phyloP scores from a whole-genome alignment of 2,797 vertebrate species.

The Hydrophis major region DNA sequence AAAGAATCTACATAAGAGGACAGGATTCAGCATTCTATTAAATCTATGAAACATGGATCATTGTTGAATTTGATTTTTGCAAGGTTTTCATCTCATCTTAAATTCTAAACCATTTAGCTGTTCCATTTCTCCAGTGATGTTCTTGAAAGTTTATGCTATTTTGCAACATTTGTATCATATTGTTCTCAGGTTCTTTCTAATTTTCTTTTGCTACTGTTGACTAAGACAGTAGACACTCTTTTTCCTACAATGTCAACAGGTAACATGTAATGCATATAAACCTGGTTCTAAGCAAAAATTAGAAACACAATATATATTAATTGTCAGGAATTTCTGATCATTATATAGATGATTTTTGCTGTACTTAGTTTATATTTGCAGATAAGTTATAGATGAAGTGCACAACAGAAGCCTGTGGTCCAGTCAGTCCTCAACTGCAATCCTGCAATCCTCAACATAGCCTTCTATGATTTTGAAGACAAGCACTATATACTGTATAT shows the following conservation, averaged over 20 bases:
- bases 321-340: not conserved
- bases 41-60: not conserved
- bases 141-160: not conserved
- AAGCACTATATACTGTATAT: too few relatives aligned
- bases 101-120: not conserved
- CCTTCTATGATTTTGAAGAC: not conserved
- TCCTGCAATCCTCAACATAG: not conserved
- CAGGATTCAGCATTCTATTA: not conserved
- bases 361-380: not conserved
- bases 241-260: not conserved
- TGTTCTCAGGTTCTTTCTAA: not conserved
- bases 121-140: not conserved
- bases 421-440: not conserved
- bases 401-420: not conserved
- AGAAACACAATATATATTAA: not conserved
- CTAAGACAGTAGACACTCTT: not conserved
- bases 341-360: not conserved
- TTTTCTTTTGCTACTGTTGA: not conserved
- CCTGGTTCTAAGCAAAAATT: not conserved
- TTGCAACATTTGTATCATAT: not conserved
- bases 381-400: not conserved
- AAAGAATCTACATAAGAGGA: not conserved
- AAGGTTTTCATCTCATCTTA: not conserved
- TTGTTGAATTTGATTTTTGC: not conserved
- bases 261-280: not conserved